phyloP scores from a whole-genome alignment of 1,140 invertebrate genomes.

The Ganaspis sp. region DNA sequence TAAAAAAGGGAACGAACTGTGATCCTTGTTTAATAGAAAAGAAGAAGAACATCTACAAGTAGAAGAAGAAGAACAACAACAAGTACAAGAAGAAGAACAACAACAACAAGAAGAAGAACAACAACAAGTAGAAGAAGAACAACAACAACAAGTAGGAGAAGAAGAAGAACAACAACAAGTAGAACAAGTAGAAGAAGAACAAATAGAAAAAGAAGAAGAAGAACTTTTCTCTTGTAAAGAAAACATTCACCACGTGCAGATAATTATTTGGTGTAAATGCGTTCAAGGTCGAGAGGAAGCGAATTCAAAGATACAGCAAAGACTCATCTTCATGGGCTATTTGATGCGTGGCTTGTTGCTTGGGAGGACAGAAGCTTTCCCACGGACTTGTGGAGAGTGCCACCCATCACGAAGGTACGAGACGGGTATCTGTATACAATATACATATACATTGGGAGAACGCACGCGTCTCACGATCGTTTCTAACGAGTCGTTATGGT shows the following conservation, averaged over 20 bases:
- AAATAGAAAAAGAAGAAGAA: too few relatives aligned
- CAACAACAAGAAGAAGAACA: too few relatives aligned
- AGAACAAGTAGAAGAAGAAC: too few relatives aligned
- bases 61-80: too few relatives aligned
- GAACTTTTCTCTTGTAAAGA: neutral
- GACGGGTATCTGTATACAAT: constrained; percentile 35
- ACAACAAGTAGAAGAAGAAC: too few relatives aligned
- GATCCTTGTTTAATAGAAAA: too few relatives aligned
- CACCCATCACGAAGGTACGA: constrained; percentile 53
- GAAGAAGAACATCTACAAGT: too few relatives aligned
- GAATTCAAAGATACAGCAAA: neutral
- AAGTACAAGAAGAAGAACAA: too few relatives aligned
- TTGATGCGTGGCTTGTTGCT: neutral
- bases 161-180: too few relatives aligned
- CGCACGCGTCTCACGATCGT: constrained; percentile 51
- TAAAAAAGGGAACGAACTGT: too few relatives aligned
- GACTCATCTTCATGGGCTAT: constrained; percentile 14
- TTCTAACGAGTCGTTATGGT: constrained; percentile 69
- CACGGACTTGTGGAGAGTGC: constrained; percentile 52
- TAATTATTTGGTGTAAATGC: constrained; percentile 26
- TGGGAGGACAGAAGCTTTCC: constrained; percentile 44
- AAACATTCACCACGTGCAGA: neutral
- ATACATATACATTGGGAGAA: constrained; percentile 38
- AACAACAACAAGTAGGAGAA: too few relatives aligned
- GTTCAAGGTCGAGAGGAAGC: constrained; percentile 14